Percentiles rank a stretch among this genome's conserved stretches.
These are phyloP conservation scores for Nettapus auritus DNA, from an alignment of 2,113 vertebrate species.

Conservation along the genomic window DNA sequence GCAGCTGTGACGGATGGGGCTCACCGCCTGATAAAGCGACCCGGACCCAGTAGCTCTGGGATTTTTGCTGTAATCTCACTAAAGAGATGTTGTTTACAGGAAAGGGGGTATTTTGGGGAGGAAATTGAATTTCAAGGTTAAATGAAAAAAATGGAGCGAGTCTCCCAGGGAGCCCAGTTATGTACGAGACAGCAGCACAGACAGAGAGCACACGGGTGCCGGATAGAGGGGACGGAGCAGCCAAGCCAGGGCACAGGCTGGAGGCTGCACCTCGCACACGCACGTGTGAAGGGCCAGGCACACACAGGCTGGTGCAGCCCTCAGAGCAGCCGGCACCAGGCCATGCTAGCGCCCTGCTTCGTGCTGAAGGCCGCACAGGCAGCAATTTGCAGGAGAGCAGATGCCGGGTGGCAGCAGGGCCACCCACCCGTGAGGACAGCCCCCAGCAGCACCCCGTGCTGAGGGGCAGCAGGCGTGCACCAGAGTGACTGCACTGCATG, in stretches of 20 bases:
- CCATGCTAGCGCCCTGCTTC: background rate
- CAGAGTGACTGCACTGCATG: background rate
- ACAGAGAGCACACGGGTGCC: fast-evolving
- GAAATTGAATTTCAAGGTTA: constrained; percentile 73
- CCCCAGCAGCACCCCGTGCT: fast-evolving
- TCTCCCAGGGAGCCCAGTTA: background rate
- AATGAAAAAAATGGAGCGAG: constrained; percentile 17
- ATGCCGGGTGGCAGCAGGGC: background rate
- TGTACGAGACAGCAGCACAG: fast-evolving
- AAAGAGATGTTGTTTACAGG: constrained; percentile 69
- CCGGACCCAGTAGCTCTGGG: background rate
- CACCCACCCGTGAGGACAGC: background rate
- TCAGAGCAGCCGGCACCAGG: too few relatives aligned
- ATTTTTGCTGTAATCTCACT: constrained; percentile 61
- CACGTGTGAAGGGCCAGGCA: background rate
- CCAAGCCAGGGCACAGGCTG: fast-evolving
- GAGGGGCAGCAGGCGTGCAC: background rate
- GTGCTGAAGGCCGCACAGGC: background rate
- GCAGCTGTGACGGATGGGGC: constrained; percentile 42
- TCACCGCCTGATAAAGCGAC: background rate
- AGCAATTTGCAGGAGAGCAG: too few relatives aligned
- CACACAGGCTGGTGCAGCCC: background rate
- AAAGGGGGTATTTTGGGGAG: constrained; percentile 56
- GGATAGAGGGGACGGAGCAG: background rate
- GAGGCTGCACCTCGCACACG: background rate